Conservation (phyloP, 2,888 invertebrate species). For the Leucozona laternaria region DNA sequence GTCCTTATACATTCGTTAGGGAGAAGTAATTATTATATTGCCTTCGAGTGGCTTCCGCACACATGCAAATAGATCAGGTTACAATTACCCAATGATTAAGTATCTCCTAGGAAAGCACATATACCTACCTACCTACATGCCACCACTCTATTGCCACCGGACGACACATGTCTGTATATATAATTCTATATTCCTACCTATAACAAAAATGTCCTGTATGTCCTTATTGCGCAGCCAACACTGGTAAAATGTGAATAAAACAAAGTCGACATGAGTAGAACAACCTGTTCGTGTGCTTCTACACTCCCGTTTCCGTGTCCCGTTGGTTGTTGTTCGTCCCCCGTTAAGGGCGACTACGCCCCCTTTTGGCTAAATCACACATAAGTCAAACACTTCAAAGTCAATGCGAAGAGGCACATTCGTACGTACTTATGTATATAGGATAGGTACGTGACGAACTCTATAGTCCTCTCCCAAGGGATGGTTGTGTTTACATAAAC, state of each 20-base stretch:
- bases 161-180: neutral
- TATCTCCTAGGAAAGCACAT: conserved; percentile 59
- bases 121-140: conserved; percentile 41
- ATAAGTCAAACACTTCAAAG: conserved; percentile 76
- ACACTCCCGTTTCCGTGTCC: conserved; percentile 31
- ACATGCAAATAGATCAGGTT: conserved; percentile 76
- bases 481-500: conserved; percentile 71
- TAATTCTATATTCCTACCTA: too few species aligned
- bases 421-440: conserved; percentile 29
- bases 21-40: conserved; percentile 75
- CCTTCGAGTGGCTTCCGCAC: conserved; percentile 69
- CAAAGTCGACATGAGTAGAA: conserved; percentile 68
- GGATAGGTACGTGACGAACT: conserved; percentile 51
- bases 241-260: conserved; percentile 58
- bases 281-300: conserved; percentile 68
- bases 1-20: conserved; percentile 25
- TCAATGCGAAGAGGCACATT: conserved; percentile 68
- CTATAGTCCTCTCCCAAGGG: conserved; percentile 57
- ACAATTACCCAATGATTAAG: conserved; percentile 74
- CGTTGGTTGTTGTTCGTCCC: neutral
- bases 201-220: conserved; percentile 31
- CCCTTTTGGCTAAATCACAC: conserved; percentile 73
- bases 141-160: neutral
- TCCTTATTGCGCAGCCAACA: conserved; percentile 56
- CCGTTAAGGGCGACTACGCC: conserved; percentile 55